phyloP scores from a whole-genome alignment of 1,140 invertebrate genomes.

The Ips nitidus region DNA sequence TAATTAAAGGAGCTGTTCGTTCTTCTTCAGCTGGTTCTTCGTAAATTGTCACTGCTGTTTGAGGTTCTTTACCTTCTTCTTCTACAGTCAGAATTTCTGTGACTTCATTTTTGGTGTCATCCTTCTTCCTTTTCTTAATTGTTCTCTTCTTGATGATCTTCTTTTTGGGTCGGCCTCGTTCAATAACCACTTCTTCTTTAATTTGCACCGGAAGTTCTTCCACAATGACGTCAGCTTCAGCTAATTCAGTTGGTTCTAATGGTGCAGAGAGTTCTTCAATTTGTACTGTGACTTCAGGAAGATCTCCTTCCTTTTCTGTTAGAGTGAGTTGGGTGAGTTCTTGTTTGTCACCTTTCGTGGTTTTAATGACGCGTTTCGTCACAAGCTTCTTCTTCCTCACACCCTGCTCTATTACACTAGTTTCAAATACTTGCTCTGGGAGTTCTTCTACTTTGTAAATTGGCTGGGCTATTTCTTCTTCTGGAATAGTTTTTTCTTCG shows the following conservation, averaged over 20 bases:
- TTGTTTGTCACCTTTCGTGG: slow-evolving; percentile 44
- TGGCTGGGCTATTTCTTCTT: slow-evolving; percentile 39
- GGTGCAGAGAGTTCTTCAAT: slow-evolving; percentile 19
- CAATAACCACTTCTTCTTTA: slow-evolving; percentile 40
- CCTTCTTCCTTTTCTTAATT: slow-evolving; percentile 12
- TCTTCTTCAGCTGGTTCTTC: slow-evolving; percentile 37
- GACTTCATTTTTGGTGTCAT: slow-evolving; percentile 51
- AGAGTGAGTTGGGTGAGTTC: slow-evolving; percentile 47
- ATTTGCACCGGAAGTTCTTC: slow-evolving; percentile 49
- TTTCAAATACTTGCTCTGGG: slow-evolving; percentile 43
- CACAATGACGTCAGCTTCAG: slow-evolving; percentile 31
- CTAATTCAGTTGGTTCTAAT: slow-evolving; percentile 33
- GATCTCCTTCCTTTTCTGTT: slow-evolving; percentile 42
- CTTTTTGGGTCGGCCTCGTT: slow-evolving; percentile 35
- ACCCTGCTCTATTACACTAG: slow-evolving; percentile 41
- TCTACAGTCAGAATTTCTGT: slow-evolving; percentile 50
- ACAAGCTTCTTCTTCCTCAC: slow-evolving; percentile 46
- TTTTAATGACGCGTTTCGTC: slow-evolving; percentile 49
- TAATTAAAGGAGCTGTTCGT: slow-evolving; percentile 47
- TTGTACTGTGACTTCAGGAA: slow-evolving; percentile 39
- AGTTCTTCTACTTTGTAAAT: slow-evolving; percentile 44
- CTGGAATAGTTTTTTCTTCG: slow-evolving; percentile 42
- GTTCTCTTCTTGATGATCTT: slow-evolving; percentile 38
- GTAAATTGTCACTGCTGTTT: slow-evolving; percentile 47
- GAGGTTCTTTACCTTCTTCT: slow-evolving; percentile 44